A percentile compares a stretch with the other conserved stretches of the same genome.
Evolutionary conservation across 2,888 invertebrate genomes (phyloP).

Genomic region (Hypercompe scribonia): DNA sequence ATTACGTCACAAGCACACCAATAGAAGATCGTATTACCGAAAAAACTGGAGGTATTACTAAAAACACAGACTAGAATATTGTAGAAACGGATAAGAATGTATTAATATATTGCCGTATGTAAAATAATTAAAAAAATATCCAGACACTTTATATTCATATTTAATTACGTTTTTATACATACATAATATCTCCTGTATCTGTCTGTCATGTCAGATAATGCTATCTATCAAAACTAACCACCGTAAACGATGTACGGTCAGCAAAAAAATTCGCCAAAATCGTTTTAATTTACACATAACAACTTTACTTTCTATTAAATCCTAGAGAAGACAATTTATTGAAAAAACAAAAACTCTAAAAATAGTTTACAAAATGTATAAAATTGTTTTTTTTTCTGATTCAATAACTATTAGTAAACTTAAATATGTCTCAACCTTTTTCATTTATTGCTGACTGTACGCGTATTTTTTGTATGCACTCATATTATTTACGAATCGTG

Average conservation of each 20-base stretch:
- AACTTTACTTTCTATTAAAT: no score
- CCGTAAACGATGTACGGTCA: constrained; percentile 29
- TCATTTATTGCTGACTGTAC: neutral
- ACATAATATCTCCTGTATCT: constrained; percentile 16
- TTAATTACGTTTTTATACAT: constrained; percentile 12
- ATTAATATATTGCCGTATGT: neutral
- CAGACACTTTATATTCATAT: constrained; percentile 11
- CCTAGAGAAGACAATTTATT: no score
- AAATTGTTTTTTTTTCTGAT: neutral
- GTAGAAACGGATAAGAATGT: neutral
- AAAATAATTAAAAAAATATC: neutral
- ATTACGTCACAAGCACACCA: no score
- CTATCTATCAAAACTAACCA: constrained; percentile 38
- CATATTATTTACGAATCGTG: neutral
- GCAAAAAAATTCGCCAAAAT: neutral
- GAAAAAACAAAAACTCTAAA: neutral
- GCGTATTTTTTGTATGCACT: constrained; percentile 27
- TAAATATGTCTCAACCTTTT: no score
- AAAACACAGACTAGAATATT: neutral
- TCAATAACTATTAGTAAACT: no score
- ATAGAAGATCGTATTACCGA: no score
- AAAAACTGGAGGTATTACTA: neutral
- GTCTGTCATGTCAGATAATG: constrained; percentile 35
- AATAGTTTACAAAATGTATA: neutral
- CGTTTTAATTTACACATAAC: neutral